Conservation (phyloP, 2,113 vertebrate species). For the Malurus alboscapulatus region DNA sequence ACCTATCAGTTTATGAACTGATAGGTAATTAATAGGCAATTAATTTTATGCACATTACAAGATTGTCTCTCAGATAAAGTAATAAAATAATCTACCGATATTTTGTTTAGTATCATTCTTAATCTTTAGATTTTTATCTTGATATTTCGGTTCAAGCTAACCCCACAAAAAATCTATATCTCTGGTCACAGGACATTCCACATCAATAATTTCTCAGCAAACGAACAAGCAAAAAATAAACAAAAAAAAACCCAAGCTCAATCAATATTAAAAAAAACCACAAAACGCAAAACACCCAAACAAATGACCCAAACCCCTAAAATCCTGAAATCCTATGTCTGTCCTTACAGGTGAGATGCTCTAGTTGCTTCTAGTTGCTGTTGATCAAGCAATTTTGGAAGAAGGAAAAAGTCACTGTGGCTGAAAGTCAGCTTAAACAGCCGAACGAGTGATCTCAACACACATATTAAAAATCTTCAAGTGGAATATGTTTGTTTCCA, state of each 20-base stretch:
- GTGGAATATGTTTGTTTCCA: background rate
- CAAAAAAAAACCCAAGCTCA: background rate
- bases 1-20: background rate
- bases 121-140: background rate
- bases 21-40: background rate
- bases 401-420: background rate
- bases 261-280: background rate
- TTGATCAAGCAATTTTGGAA: background rate
- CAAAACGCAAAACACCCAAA: background rate
- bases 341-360: background rate
- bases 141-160: background rate
- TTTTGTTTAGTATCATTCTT: background rate
- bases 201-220: background rate
- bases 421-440: background rate
- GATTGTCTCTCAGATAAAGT: background rate
- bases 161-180: fast-evolving
- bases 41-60: background rate
- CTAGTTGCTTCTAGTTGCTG: background rate
- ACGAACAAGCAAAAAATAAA: background rate
- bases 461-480: background rate
- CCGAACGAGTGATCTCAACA: background rate
- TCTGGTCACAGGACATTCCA: background rate
- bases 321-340: background rate
- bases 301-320: background rate
- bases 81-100: background rate